These are phyloP conservation scores for Abramis brama DNA, from an alignment of 2,113 vertebrate species.

Conservation along the genomic window DNA sequence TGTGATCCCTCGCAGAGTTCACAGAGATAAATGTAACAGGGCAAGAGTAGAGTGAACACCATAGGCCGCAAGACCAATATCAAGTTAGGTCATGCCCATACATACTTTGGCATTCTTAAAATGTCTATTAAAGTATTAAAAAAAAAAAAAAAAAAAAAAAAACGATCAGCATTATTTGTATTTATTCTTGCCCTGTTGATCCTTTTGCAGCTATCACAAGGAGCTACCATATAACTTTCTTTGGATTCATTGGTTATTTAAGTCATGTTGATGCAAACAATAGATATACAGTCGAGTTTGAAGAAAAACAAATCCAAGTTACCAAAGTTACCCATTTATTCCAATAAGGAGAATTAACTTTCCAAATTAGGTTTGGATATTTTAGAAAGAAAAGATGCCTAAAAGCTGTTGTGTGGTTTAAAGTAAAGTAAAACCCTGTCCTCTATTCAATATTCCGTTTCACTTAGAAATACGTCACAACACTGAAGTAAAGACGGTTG, in stretches of 20 bases:
- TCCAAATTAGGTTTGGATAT: neutral
- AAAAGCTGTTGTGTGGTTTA: neutral
- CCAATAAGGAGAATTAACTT: neutral
- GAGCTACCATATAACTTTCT: neutral
- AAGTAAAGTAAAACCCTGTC: no score
- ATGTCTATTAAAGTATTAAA: neutral
- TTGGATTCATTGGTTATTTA: neutral
- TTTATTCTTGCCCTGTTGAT: neutral
- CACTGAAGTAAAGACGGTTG: no score
- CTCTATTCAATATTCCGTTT: no score
- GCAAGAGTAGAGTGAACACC: neutral
- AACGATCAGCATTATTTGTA: neutral
- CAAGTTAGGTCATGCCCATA: neutral
- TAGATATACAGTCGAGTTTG: neutral
- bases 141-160: neutral
- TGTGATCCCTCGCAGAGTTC: neutral
- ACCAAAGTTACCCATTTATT: neutral
- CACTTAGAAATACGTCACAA: no score
- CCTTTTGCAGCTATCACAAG: neutral
- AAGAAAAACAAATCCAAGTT: neutral
- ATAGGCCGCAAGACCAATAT: neutral
- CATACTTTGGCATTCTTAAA: neutral
- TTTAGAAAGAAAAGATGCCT: neutral
- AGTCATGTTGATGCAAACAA: neutral
- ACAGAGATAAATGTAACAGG: neutral